A percentile compares a stretch with the other conserved stretches of the same genome.
Evolutionary conservation across 2,113 vertebrate genomes (phyloP).

Genomic region (Eublepharis macularius): DNA sequence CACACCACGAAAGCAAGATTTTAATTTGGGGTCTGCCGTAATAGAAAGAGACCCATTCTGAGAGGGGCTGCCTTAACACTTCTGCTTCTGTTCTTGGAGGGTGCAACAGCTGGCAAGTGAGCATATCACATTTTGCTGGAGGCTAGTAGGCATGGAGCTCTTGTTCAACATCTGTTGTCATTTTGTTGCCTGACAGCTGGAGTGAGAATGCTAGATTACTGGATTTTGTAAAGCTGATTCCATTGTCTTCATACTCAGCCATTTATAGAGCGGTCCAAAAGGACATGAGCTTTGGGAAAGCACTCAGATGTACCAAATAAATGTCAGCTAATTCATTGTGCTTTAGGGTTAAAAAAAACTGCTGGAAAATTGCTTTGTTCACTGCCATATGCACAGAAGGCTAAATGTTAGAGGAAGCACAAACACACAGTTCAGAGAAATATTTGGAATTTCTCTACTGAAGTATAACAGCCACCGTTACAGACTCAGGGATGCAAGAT

Average conservation of each 20-base stretch:
- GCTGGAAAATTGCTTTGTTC: not conserved
- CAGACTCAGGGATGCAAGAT: not conserved
- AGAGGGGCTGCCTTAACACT: not conserved
- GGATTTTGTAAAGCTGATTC: slow-evolving; percentile 19
- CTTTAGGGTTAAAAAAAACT: not conserved
- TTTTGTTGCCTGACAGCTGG: slow-evolving; percentile 33
- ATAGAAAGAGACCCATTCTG: not conserved
- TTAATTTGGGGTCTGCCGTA: not conserved
- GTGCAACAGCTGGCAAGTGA: slow-evolving; percentile 16
- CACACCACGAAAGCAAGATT: not conserved
- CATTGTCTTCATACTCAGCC: not conserved
- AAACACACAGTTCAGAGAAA: fast-evolving
- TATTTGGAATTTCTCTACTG: not conserved
- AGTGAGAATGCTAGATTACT: slow-evolving; percentile 12
- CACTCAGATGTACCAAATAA: not conserved
- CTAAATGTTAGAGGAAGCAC: fast-evolving
- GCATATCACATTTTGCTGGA: not conserved
- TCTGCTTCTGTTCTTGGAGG: slow-evolving; percentile 20
- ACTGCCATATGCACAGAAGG: not conserved
- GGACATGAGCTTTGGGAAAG: slow-evolving; percentile 1
- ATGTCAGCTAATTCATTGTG: not conserved
- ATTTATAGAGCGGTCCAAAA: not conserved
- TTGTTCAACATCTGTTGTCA: slow-evolving; percentile 48
- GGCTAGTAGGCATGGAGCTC: not conserved
- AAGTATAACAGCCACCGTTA: fast-evolving